Percentiles rank a stretch among this genome's conserved stretches.
phyloP scores from a whole-genome alignment of 2,797 vertebrate species.

The Streptopelia turtur region DNA sequence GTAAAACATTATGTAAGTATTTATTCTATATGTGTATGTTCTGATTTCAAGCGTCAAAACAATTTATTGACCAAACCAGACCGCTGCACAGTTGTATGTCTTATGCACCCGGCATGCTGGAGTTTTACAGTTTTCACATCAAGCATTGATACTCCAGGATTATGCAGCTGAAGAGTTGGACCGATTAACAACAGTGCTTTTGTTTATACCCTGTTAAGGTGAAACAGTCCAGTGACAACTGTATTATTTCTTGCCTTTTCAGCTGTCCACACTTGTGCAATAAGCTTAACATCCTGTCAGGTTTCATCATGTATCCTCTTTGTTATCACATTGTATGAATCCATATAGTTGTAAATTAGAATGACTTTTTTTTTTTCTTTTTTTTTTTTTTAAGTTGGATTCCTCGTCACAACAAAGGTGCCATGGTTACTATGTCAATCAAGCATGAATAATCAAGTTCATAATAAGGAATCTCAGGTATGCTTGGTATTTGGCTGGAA shows the following conservation, averaged over 20 bases:
- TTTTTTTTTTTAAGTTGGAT: background rate
- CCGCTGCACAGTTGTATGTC: slow-evolving; percentile 47
- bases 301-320: slow-evolving; percentile 64
- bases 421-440: slow-evolving; percentile 23
- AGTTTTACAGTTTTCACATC: slow-evolving; percentile 61
- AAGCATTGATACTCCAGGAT: slow-evolving; percentile 64
- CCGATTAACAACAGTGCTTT: slow-evolving; percentile 61
- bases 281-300: slow-evolving; percentile 66
- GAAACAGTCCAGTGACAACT: slow-evolving; percentile 65
- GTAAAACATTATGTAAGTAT: background rate
- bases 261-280: slow-evolving; percentile 71
- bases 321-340: slow-evolving; percentile 49
- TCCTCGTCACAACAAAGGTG: slow-evolving; percentile 23
- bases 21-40: background rate
- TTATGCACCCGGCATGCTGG: slow-evolving; percentile 23
- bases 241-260: slow-evolving; percentile 74
- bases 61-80: slow-evolving; percentile 48
- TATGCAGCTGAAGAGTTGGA: slow-evolving; percentile 41
- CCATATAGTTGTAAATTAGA: slow-evolving; percentile 54
- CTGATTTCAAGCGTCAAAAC: slow-evolving; percentile 14
- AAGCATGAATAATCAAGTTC: slow-evolving; percentile 23
- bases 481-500: slow-evolving; percentile 59
- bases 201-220: slow-evolving; percentile 55
- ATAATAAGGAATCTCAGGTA: slow-evolving; percentile 48
- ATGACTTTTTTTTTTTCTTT: background rate